Conservation (phyloP, 2,113 vertebrate species). For the Engraulis encrasicolus region DNA sequence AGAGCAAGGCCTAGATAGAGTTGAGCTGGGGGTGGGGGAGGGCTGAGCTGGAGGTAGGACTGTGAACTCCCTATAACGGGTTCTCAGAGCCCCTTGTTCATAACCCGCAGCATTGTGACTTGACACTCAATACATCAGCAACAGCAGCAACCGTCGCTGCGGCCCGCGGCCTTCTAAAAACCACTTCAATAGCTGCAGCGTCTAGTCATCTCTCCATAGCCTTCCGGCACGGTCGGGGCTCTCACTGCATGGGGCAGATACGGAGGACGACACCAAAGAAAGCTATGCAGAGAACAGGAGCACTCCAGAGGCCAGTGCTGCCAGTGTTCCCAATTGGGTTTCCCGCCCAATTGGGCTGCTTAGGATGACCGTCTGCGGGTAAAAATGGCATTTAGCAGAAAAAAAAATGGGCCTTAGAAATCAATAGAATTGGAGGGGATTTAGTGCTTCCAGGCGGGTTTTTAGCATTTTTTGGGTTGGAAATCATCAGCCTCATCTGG, state of each 20-base stretch:
- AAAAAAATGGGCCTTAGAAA: too few species aligned
- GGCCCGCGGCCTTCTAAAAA: constrained; percentile 46
- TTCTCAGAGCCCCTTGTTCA: constrained; percentile 47
- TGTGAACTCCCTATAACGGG: constrained; percentile 45
- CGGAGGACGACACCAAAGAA: background rate
- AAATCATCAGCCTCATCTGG: too few species aligned
- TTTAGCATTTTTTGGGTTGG: too few species aligned
- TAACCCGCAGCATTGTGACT: constrained; percentile 57
- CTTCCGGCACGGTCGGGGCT: background rate
- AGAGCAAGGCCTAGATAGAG: constrained; percentile 59
- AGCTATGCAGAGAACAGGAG: background rate
- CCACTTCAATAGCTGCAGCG: constrained; percentile 51
- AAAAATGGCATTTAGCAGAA: too few species aligned
- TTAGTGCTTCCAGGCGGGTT: too few species aligned
- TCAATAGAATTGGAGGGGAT: too few species aligned
- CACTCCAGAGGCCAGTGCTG: background rate
- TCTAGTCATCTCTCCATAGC: constrained; percentile 27
- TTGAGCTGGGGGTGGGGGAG: constrained; percentile 37
- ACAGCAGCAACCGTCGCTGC: too few species aligned
- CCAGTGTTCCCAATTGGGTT: too few species aligned
- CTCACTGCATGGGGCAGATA: background rate
- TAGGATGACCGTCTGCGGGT: too few species aligned
- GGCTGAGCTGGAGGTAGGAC: too few species aligned
- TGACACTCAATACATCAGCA: constrained; percentile 30
- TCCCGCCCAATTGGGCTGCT: too few species aligned